Conservation (phyloP, 2,888 invertebrate species). For the Pseudococcus jackbeardsleyi region DNA sequence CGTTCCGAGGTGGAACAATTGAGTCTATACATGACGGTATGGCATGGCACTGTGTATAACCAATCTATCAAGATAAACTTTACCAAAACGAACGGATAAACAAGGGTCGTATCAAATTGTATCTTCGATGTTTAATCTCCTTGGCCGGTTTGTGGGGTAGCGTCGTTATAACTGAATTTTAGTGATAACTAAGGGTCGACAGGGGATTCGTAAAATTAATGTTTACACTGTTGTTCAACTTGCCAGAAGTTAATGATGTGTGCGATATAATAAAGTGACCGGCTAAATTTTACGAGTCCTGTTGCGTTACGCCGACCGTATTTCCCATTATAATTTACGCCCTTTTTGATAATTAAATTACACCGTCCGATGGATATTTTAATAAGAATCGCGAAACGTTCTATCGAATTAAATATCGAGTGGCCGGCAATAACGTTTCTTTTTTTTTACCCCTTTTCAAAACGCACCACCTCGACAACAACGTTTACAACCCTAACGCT, state of each 20-base stretch:
- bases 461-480: not conserved
- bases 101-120: constrained; percentile 52
- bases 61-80: constrained; percentile 56
- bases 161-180: constrained; percentile 53
- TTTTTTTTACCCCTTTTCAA: not conserved
- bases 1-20: not conserved
- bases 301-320: constrained; percentile 7
- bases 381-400: constrained; percentile 35
- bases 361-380: constrained; percentile 45
- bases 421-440: not conserved
- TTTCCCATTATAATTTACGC: constrained; percentile 53
- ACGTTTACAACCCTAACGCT: constrained; percentile 29
- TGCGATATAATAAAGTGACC: constrained; percentile 54
- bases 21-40: not conserved
- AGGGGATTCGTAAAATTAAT: constrained; percentile 42
- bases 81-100: constrained; percentile 42
- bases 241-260: constrained; percentile 52
- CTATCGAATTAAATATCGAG: constrained; percentile 54
- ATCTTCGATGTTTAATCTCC: constrained; percentile 56
- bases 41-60: not conserved
- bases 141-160: constrained; percentile 29
- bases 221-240: constrained; percentile 53
- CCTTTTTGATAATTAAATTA: constrained; percentile 54
- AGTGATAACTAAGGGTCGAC: constrained; percentile 53
- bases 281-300: constrained; percentile 46